Base-by-base conservation (phyloP, 2,888 invertebrate genomes). In the Mythimna albipuncta region DNA sequence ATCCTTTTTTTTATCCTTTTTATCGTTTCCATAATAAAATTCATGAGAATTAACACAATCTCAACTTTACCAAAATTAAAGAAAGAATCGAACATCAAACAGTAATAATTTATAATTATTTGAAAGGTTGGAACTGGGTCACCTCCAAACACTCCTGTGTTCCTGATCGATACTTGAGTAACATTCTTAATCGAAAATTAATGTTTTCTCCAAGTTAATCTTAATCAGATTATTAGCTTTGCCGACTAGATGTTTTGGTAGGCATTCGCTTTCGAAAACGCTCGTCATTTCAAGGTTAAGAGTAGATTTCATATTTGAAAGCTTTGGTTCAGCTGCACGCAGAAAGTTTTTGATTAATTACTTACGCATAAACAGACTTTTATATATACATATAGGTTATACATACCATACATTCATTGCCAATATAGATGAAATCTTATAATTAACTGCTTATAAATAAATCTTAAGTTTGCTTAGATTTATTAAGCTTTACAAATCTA, bases 91-190 rank as follows among this genome's bases (percentile, higher is more conserved):
- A 47, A 75, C 64, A 66, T 57, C 21, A 64, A 80, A 76, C 72
- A 77, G 61, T 72, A 77, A 72, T 75, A 61, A 75, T 59, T 57
- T 54, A 55, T 72, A 77, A 72, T 75, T 64, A 75, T 59, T 57
- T 54, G 65, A 64, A 66, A 64, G 58, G 26, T 69, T 44, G 13
- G n/a, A 79, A 79, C 55, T 79, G 80, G 75, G 80, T 79, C 79
- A 70, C 66, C 61, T 61, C 41, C 61, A 61, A 61, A 41, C n/a
- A 41, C 61, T 61, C 41, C 41, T 61, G 61, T 21, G 41, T 41
- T 61, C 61, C 41, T 61, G 47, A 58, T 81, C 81, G 62, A 81
- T 81, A 77, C 65, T 67, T 69, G 44, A 57, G 32, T 32, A 55
- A 64, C 57, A 69, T 77, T 55, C 41, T 32, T 61, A 77, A 69